Conservation (phyloP, 1,140 invertebrate genomes). For the Ceratosolen solmsi region DNA sequence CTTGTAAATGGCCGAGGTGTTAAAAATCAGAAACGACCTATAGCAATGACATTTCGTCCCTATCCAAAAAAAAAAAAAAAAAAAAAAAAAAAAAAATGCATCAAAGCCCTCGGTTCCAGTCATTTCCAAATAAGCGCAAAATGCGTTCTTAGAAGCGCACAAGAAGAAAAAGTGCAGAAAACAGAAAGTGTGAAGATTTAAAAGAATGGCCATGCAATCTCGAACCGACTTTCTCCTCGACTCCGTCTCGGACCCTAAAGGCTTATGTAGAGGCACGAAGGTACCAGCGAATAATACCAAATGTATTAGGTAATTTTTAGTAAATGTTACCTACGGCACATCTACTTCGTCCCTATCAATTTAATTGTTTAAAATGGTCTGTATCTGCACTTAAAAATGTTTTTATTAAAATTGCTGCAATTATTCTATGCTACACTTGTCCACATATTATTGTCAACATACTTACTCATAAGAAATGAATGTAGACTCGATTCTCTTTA, state of each 20-base stretch:
- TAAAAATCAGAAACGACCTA: neutral
- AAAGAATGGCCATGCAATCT: neutral
- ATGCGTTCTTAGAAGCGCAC: slow-evolving; percentile 17
- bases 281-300: slow-evolving; percentile 5
- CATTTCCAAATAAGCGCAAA: slow-evolving; percentile 9
- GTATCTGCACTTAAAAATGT: neutral
- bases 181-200: slow-evolving; percentile 13
- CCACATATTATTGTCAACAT: neutral
- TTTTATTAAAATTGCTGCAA: slow-evolving; percentile 30
- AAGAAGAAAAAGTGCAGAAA: neutral
- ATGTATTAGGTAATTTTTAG: slow-evolving; percentile 33
- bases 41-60: slow-evolving; percentile 35
- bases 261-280: slow-evolving; percentile 28
- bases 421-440: neutral
- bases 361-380: slow-evolving; percentile 24
- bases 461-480: too few relatives aligned
- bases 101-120: neutral
- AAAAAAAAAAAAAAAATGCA: neutral
- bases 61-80: too few relatives aligned
- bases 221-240: neutral
- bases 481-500: too few relatives aligned
- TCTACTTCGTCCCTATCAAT: slow-evolving; percentile 11
- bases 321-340: neutral
- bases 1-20: slow-evolving; percentile 25
- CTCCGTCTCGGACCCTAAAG: slow-evolving; percentile 22